Evolutionary conservation across 2,888 invertebrate genomes (phyloP).

Genomic region (Orchestes rusci): DNA sequence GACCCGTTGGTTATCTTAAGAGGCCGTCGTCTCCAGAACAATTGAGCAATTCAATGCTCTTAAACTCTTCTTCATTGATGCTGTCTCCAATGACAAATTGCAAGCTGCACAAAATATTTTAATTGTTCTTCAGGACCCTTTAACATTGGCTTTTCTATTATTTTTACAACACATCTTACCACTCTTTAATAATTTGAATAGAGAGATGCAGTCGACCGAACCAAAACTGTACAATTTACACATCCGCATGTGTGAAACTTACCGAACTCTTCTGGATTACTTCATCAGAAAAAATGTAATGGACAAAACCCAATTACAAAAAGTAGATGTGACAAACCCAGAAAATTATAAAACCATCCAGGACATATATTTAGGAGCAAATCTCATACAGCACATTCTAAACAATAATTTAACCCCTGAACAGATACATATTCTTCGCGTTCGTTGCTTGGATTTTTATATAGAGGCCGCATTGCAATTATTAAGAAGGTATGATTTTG

Average conservation of each 20-base stretch:
- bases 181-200: constrained; percentile 15
- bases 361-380: constrained; percentile 19
- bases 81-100: constrained; percentile 2
- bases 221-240: constrained; percentile 15
- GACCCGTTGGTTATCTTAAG: constrained; percentile 10
- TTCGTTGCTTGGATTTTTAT: too few species aligned
- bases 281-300: constrained; percentile 13
- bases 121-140: too few species aligned
- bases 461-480: too few species aligned
- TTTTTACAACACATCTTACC: constrained; percentile 12
- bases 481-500: too few species aligned
- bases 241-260: constrained; percentile 1
- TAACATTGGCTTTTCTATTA: too few species aligned
- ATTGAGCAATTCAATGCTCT: constrained; percentile 16
- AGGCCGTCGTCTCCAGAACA: constrained; percentile 12
- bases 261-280: constrained; percentile 14
- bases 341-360: constrained; percentile 11
- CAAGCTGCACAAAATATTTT: too few species aligned
- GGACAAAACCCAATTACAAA: constrained; percentile 2
- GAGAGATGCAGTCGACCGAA: constrained; percentile 18
- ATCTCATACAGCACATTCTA: too few species aligned
- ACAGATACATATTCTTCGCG: too few species aligned
- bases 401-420: too few species aligned
- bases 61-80: too few species aligned
- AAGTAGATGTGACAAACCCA: constrained; percentile 17